A percentile compares a stretch with the other conserved stretches of the same genome.
phyloP scores from a whole-genome alignment of 2,113 vertebrate species.

The Tenrec ecaudatus region DNA sequence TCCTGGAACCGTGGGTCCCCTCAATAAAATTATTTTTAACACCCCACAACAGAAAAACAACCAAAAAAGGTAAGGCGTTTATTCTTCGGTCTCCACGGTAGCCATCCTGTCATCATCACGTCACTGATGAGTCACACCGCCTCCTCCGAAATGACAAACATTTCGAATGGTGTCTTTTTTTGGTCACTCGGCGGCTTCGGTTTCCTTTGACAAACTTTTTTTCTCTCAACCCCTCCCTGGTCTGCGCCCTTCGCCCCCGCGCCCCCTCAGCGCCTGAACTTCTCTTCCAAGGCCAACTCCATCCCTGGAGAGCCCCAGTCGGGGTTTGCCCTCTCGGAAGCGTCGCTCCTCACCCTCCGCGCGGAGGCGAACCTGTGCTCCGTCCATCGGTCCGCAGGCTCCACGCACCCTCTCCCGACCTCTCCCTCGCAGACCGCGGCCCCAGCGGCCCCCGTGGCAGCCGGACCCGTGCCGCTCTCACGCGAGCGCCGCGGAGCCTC shows the following conservation, averaged over 20 bases:
- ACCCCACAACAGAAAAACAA: too few species aligned
- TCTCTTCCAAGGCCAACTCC: not conserved
- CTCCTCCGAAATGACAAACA: not conserved
- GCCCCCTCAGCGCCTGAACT: not conserved
- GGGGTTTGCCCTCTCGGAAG: not conserved
- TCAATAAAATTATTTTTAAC: too few species aligned
- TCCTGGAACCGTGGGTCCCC: too few species aligned
- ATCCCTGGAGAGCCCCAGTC: not conserved
- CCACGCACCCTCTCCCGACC: too few species aligned
- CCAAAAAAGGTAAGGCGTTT: not conserved
- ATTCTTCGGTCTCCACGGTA: not conserved
- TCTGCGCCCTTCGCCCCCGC: not conserved
- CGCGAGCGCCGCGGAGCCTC: not conserved
- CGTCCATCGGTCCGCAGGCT: not conserved
- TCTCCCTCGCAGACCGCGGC: not conserved
- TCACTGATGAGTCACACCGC: not conserved
- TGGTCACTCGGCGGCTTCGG: not conserved
- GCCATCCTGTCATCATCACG: not conserved
- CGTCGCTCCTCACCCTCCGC: not conserved
- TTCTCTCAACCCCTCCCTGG: not conserved
- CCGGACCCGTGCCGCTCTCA: not conserved
- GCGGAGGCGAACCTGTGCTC: not conserved
- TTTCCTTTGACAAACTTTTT: not conserved
- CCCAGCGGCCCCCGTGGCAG: too few species aligned
- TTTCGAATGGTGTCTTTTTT: not conserved